Base-by-base conservation (phyloP, 2,797 vertebrate genomes). In the Apodemus agrarius region DNA sequence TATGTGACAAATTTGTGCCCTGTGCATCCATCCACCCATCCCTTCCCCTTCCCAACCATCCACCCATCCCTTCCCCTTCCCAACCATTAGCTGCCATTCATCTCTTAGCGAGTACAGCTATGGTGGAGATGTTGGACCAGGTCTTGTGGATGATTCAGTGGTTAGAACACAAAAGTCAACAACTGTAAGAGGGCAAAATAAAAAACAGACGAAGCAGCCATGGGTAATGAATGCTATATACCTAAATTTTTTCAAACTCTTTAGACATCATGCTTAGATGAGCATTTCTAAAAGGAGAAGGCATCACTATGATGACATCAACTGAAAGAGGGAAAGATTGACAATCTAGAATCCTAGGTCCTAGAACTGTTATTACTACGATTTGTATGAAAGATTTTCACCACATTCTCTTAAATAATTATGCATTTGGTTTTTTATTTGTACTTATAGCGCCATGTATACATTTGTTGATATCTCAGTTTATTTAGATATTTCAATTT, bases 371-470 rank as follows among this genome's bases (percentile, higher is more conserved):
- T n/a, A 85, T 81, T 85, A 17, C 21, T 9, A 61, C 6, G 14
- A 34, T 78, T 67, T 84, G 37, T 65, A 88, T 8, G 17, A 65
- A 59, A 63, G 1, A 2, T 61, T 54, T 93, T 74, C 54, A 46
- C 3, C 19, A 59, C 13, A 34, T 67, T 80, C 37, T 17, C 21
- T 72, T 63, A 81, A 63, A n/a, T 83, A 75, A 49, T 31, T 87
- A 40, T 29, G 2, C 59, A 22, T 3, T 4, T 67, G 8, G 29
- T 0, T 59, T 21, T 86, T 0, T 81, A 43, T 69, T 34, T 75
- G 0, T 86, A 37, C 0, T 63, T 0, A 6, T 40, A 4, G 8
- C 3, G 40, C 4, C 40, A 16, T 61, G 37, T 3, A 24, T 8
- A 16, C 3, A 57, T 24, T 52, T 52, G 4, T 57, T 49, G 4